Conservation (phyloP, 2,888 invertebrate species). For the Zygogramma bicolorata region DNA sequence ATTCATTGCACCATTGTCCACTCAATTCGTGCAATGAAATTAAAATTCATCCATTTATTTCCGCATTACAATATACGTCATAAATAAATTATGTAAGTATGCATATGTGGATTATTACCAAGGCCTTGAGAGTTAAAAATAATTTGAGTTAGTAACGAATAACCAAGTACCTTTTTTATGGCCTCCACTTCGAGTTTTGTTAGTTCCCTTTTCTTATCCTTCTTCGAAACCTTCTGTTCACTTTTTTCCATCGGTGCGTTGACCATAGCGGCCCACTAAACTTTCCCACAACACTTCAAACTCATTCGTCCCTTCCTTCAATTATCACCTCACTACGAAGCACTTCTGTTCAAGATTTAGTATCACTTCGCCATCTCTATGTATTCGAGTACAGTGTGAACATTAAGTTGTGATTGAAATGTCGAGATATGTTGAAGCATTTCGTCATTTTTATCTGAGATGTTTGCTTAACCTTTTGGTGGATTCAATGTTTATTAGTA, state of each 20-base stretch:
- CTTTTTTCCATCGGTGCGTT: constrained; percentile 38
- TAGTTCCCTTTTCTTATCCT: constrained; percentile 40
- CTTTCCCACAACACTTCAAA: neutral
- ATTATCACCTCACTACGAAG: constrained; percentile 3
- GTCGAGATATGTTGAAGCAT: constrained; percentile 41
- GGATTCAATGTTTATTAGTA: constrained; percentile 19
- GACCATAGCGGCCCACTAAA: constrained; percentile 18
- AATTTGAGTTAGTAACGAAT: neutral
- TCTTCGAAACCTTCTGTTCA: constrained; percentile 36
- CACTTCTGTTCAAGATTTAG: neutral
- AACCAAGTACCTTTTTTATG: constrained; percentile 49
- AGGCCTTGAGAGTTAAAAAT: neutral
- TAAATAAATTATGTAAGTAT: too few relatives aligned
- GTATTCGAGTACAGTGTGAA: constrained; percentile 52
- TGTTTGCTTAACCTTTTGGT: constrained; percentile 53
- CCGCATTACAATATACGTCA: too few relatives aligned
- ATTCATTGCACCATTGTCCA: too few relatives aligned
- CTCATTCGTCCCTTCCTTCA: neutral
- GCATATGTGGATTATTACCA: too few relatives aligned
- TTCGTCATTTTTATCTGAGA: constrained; percentile 52
- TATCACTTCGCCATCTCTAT: constrained; percentile 41
- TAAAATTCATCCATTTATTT: too few relatives aligned
- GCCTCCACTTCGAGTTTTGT: constrained; percentile 47
- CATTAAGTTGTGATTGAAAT: constrained; percentile 50
- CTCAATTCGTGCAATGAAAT: too few relatives aligned